Conservation (phyloP, 2,888 invertebrate species). For the Patella ulyssiponensis region DNA sequence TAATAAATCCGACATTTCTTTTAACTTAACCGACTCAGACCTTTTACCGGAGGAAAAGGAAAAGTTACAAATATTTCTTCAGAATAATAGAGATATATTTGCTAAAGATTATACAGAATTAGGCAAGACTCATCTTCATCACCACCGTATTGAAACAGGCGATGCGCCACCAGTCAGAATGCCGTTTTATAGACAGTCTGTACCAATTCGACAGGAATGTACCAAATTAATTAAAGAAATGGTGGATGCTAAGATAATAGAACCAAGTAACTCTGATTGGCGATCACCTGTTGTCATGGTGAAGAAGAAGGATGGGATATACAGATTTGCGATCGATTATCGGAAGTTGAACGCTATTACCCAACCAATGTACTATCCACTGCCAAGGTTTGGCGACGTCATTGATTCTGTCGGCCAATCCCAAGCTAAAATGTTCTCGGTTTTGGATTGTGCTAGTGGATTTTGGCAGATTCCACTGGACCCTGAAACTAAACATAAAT, state of each 20-base stretch:
- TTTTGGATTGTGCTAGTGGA: constrained; percentile 32
- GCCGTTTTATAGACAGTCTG: constrained; percentile 29
- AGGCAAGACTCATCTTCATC: constrained; percentile 35
- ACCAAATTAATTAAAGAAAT: constrained; percentile 37
- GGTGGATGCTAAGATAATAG: constrained; percentile 26
- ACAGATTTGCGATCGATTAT: constrained; percentile 43
- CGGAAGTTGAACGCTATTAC: constrained; percentile 35
- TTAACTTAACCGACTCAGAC: constrained; percentile 20
- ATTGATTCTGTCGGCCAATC: constrained; percentile 35
- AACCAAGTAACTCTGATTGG: constrained; percentile 26
- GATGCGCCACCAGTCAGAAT: constrained; percentile 32
- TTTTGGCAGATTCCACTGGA: constrained; percentile 39
- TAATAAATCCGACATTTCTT: constrained; percentile 3
- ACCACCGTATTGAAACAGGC: constrained; percentile 40
- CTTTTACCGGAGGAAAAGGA: constrained; percentile 14
- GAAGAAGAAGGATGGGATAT: constrained; percentile 34
- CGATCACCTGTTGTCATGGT: constrained; percentile 39
- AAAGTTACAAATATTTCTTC: background rate
- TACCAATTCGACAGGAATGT: constrained; percentile 23
- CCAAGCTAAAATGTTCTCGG: constrained; percentile 27
- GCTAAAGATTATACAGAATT: constrained; percentile 28
- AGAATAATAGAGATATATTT: constrained; percentile 20
- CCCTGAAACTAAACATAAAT: constrained; percentile 30
- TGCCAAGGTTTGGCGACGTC: constrained; percentile 37
- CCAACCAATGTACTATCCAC: constrained; percentile 34